These are phyloP conservation scores for Epinephelus moara DNA, from an alignment of 2,113 vertebrate species.

Conservation along the genomic window DNA sequence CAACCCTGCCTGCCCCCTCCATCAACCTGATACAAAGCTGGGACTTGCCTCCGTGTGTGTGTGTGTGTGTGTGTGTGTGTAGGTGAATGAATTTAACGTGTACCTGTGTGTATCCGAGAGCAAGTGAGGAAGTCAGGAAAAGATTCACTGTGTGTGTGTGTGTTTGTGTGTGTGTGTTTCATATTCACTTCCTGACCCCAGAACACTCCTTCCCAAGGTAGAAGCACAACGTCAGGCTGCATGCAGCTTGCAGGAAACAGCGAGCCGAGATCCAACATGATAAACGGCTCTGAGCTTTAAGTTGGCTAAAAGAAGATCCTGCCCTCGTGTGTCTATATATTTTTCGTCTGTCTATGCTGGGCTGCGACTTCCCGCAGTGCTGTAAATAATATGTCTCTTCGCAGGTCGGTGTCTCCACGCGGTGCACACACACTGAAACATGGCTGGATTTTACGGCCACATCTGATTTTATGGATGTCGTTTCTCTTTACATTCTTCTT, in stretches of 20 bases:
- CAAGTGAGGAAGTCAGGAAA: constrained; percentile 25
- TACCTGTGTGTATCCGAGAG: constrained; percentile 2
- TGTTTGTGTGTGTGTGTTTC: constrained; percentile 34
- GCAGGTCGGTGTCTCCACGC: constrained; percentile 42
- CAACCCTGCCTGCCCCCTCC: constrained; percentile 46
- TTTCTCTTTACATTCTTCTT: constrained; percentile 27
- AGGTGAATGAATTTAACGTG: not conserved
- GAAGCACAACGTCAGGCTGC: constrained; percentile 53
- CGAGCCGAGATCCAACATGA: constrained; percentile 52
- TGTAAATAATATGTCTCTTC: constrained; percentile 74
- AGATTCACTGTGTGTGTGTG: constrained; percentile 33
- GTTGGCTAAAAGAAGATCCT: constrained; percentile 61
- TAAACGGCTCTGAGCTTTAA: constrained; percentile 58
- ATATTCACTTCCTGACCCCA: constrained; percentile 62
- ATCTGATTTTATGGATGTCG: constrained; percentile 48
- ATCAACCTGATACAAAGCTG: constrained; percentile 46
- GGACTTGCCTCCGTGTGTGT: constrained; percentile 14
- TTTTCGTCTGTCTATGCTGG: constrained; percentile 52
- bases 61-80: constrained; percentile 15
- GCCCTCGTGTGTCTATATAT: constrained; percentile 52
- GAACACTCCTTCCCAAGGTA: constrained; percentile 66
- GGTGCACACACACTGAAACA: constrained; percentile 32
- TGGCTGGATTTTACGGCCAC: constrained; percentile 50
- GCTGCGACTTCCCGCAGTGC: constrained; percentile 55
- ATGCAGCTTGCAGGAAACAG: constrained; percentile 71